Conservation (phyloP, 2,797 vertebrate genomes). For the Hirundo rustica region DNA sequence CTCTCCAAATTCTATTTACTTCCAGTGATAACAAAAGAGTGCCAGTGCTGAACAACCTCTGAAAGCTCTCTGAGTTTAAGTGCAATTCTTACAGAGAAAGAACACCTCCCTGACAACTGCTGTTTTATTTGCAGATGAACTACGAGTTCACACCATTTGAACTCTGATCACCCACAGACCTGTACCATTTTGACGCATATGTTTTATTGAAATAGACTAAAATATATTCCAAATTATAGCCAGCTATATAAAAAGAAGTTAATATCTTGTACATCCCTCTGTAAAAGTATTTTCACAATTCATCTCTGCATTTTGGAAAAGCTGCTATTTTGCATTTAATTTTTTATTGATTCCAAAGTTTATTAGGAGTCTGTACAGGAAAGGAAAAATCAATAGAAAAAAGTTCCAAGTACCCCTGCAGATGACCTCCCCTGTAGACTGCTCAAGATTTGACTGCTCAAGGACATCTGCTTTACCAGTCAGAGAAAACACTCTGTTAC, state of each 20-base stretch:
- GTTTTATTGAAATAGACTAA: neutral
- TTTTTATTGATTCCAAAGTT: neutral
- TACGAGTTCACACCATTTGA: neutral
- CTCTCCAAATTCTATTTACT: neutral
- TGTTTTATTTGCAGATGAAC: neutral
- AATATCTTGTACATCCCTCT: neutral
- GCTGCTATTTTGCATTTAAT: neutral
- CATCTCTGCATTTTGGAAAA: neutral
- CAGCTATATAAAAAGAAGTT: neutral
- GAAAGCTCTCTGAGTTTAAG: neutral
- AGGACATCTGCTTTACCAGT: slow-evolving; percentile 37
- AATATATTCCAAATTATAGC: neutral
- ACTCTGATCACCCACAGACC: neutral
- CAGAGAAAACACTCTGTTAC: neutral
- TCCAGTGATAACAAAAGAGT: neutral
- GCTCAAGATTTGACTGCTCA: neutral
- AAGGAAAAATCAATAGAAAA: neutral
- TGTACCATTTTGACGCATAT: neutral
- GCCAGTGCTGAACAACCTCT: neutral
- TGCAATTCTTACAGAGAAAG: neutral
- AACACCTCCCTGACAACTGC: neutral
- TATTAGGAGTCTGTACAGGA: neutral
- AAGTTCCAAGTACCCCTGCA: neutral
- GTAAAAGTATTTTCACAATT: neutral
- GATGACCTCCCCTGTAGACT: neutral